Conservation (phyloP, 2,888 invertebrate genomes). For the Ophonus ardosiacus region DNA sequence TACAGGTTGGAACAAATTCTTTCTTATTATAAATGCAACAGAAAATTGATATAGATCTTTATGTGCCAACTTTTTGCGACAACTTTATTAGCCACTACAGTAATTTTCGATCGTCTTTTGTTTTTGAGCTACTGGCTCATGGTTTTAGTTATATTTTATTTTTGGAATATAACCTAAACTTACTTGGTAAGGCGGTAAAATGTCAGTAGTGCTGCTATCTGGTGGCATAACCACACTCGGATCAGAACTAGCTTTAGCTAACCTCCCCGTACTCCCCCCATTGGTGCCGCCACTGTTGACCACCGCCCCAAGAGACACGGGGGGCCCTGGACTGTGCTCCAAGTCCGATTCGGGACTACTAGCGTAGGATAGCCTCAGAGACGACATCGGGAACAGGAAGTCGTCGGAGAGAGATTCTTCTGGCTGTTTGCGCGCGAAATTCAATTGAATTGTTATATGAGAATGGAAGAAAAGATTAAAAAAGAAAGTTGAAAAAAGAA, state of each 20-base stretch:
- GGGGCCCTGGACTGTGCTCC: conserved; percentile 89
- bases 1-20: too few species aligned
- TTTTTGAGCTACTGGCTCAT: too few species aligned
- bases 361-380: conserved; percentile 95
- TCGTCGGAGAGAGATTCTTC: conserved; percentile 98
- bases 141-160: too few species aligned
- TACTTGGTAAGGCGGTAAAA: conserved; percentile 93
- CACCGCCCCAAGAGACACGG: conserved; percentile 72
- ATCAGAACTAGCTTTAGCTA: conserved; percentile 92
- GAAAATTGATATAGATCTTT: too few species aligned
- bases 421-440: conserved; percentile 81
- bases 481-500: neutral
- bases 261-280: conserved; percentile 77
- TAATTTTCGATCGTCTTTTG: too few species aligned
- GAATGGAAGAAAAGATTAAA: neutral
- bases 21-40: too few species aligned
- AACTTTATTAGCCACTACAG: too few species aligned
- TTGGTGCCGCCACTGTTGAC: conserved; percentile 79
- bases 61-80: too few species aligned
- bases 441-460: conserved; percentile 30
- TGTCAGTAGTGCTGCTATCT: conserved; percentile 83
- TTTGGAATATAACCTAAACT: too few species aligned
- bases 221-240: conserved; percentile 97
- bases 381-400: conserved; percentile 99
- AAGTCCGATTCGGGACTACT: conserved; percentile 97